These are phyloP conservation scores for Silurus meridionalis DNA, from an alignment of 2,113 vertebrate genomes.

Conservation along the genomic window DNA sequence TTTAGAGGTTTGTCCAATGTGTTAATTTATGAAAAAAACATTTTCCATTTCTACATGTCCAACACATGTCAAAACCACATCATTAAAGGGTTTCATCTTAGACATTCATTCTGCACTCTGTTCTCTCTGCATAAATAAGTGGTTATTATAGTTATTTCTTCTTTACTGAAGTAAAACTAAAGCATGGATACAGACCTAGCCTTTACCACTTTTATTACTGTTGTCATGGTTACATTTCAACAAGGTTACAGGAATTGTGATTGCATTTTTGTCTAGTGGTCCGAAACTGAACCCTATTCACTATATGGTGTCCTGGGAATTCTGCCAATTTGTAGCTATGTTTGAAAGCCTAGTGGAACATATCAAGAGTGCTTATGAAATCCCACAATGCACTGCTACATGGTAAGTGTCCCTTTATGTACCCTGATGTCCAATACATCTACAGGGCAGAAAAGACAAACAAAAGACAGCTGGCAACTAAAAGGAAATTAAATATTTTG, in stretches of 20 bases:
- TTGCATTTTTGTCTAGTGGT: conserved; percentile 18
- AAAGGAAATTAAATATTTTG: not conserved
- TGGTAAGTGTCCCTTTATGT: not conserved
- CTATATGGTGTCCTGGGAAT: conserved; percentile 14
- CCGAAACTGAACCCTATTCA: conserved; percentile 3
- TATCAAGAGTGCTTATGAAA: conserved; percentile 6
- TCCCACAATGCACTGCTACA: conserved; percentile 14
- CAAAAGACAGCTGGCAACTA: not conserved
- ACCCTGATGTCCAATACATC: not conserved
- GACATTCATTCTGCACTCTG: not conserved
- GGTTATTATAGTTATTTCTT: not conserved
- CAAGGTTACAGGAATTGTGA: conserved; percentile 16
- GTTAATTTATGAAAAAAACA: not conserved
- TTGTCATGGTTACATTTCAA: conserved; percentile 18
- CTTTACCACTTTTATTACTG: not conserved
- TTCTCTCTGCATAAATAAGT: not conserved
- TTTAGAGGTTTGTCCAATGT: not conserved
- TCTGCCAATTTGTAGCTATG: conserved; percentile 18
- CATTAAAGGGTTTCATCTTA: not conserved
- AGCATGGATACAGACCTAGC: not conserved
- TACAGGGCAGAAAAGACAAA: not conserved
- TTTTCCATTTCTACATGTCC: not conserved
- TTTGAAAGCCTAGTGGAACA: conserved; percentile 5
- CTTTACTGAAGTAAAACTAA: conserved; percentile 9
- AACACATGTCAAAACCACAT: not conserved